Evolutionary conservation across 2,113 vertebrate species (phyloP).

Genomic region (Sceloporus tristichus): DNA sequence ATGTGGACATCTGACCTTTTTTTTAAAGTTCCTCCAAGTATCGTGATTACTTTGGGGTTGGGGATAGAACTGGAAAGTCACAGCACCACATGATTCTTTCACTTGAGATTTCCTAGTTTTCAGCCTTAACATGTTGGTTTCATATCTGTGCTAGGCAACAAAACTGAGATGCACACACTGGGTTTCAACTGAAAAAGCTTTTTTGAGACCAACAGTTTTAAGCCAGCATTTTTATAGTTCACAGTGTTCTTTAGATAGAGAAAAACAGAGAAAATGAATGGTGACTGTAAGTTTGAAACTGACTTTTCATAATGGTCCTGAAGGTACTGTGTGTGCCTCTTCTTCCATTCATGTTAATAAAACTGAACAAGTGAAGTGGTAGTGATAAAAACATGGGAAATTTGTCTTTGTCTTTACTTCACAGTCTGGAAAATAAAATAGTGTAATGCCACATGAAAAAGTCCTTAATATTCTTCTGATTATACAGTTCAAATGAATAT

Average conservation of each 20-base stretch:
- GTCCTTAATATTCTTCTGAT: not conserved
- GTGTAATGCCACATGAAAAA: not conserved
- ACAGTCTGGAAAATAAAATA: not conserved
- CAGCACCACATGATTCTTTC: not conserved
- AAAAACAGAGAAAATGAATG: not conserved
- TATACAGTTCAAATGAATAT: not conserved
- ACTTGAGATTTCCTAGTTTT: not conserved
- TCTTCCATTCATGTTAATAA: not conserved
- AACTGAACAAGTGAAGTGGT: not conserved
- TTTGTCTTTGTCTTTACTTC: not conserved
- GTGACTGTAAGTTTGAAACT: not conserved
- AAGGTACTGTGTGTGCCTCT: not conserved
- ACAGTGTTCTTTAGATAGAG: not conserved
- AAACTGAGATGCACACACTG: not conserved
- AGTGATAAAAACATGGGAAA: not conserved
- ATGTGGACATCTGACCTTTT: not conserved
- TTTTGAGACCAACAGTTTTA: not conserved
- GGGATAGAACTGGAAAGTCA: not conserved
- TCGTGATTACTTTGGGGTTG: not conserved
- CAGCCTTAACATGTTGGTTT: not conserved
- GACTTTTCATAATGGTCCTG: not conserved
- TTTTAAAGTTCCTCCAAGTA: not conserved
- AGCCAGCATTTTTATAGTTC: not conserved
- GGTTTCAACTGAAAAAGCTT: no score
- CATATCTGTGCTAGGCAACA: no score